Evolutionary conservation across 2,888 invertebrate species (phyloP), one percentile per base, ranked within the genome.

Genomic region (Pseudoips prasinana): DNA sequence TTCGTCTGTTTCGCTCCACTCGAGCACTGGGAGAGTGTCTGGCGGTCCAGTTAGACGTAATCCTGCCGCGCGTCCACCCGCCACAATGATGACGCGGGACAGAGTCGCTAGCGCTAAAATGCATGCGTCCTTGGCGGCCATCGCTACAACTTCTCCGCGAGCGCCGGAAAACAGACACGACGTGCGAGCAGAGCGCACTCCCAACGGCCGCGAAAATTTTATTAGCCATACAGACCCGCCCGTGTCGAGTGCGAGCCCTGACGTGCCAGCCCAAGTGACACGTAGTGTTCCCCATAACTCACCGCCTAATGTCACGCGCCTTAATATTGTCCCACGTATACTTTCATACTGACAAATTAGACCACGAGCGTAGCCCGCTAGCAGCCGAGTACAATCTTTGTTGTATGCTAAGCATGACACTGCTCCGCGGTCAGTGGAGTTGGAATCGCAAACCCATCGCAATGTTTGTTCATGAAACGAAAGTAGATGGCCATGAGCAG

Each of bases 151-250:
- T 90, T 99, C 99, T 0, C 99, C 99, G 33, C 98, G 92, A 33
- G 98, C 97, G 18, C 99, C 99, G 19, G 98, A 98, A 80, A 99
- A 99, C 8, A 99, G 88, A 73, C 99, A 98, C 31, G 96, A 94
- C 0, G 97, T 95, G 42, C 96, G 94, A 73, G 96, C 96, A 0
- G 95, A 94, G 24, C 98, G 90, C 20, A 97, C 94, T 7, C 97
- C 98, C 55, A 98, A 90, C 7, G 95, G 93, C 37, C 97, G 90
- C 23, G 95, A 96, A 68, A 98, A 98, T 60, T 93, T 95, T 20
- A 98, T 87, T 50, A 97, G 94, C 92, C 98, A 99, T 1, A 99
- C 98, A 1, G 98, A 98, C 0, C 99, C 99, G 1, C 98, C 96
- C 26, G 95, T 96, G 68, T 99, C 98, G 9, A 96, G 94, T 0